Percentiles rank a stretch among this genome's conserved stretches.
Conservation (phyloP, 2,888 invertebrate species). For the Phymatocera aterrima region DNA sequence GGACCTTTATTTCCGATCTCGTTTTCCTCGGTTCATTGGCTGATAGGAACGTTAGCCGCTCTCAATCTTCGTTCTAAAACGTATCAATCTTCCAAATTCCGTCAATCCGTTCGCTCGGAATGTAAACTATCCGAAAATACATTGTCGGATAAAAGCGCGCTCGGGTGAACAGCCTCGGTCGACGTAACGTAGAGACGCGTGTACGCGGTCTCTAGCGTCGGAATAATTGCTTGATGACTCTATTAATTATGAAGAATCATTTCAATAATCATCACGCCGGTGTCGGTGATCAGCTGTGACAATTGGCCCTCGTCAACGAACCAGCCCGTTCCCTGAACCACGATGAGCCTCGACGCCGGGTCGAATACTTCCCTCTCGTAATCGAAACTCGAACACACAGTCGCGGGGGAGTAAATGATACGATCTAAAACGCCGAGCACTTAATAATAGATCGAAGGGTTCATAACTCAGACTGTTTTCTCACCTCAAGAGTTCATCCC, state of each 20-base stretch:
- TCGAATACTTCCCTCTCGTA: too few species aligned
- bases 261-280: background rate
- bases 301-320: slow-evolving; percentile 31
- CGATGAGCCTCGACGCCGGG: background rate
- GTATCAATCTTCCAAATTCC: too few species aligned
- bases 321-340: background rate
- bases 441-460: slow-evolving; percentile 1
- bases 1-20: too few species aligned
- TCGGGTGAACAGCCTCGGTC: background rate
- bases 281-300: slow-evolving; percentile 1
- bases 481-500: background rate
- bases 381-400: background rate
- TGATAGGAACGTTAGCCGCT: too few species aligned
- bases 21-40: too few species aligned
- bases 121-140: too few species aligned
- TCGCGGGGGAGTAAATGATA: background rate
- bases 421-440: background rate
- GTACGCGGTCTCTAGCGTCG: background rate
- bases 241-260: slow-evolving; percentile 15
- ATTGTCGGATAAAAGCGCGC: too few species aligned
- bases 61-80: too few species aligned
- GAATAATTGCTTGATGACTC: slow-evolving; percentile 8
- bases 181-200: background rate
- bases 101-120: too few species aligned
- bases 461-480: background rate